Conservation (phyloP, 1,140 invertebrate species). For the Magallana ariakensis region DNA sequence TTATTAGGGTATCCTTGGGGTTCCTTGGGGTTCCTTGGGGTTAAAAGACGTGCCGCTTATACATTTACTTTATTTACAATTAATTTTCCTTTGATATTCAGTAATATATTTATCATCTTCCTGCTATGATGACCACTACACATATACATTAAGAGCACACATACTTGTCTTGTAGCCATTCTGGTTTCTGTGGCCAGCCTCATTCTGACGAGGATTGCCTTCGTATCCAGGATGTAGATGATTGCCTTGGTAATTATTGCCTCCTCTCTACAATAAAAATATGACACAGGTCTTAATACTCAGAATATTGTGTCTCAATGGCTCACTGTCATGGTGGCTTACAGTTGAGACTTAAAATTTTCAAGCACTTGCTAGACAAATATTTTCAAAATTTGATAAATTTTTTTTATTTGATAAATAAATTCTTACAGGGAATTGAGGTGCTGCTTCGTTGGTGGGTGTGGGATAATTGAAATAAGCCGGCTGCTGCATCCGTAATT, state of each 20-base stretch:
- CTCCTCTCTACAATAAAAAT: constrained; percentile 9
- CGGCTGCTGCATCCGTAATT: constrained; percentile 64
- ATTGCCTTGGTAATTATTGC: constrained; percentile 23
- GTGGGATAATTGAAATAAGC: constrained; percentile 72
- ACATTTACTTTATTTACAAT: not conserved
- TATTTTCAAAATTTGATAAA: no score
- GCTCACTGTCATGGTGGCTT: no score
- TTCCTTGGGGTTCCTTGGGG: no score
- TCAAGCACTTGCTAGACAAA: no score
- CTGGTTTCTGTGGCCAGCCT: not conserved
- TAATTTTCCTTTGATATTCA: not conserved
- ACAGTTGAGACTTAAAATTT: no score
- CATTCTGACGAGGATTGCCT: not conserved
- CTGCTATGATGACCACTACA: not conserved
- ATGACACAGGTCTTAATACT: not conserved
- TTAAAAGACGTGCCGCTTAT: no score
- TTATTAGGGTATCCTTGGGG: no score
- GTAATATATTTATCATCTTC: not conserved
- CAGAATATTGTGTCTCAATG: no score
- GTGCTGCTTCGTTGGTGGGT: constrained; percentile 47
- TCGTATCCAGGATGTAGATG: not conserved
- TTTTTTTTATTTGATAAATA: not conserved
- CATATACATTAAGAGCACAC: not conserved
- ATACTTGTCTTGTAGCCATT: constrained; percentile 19
- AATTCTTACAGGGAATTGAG: not conserved